Evolutionary conservation across 2,888 invertebrate species (phyloP).

Genomic region (Limenitis camilla): DNA sequence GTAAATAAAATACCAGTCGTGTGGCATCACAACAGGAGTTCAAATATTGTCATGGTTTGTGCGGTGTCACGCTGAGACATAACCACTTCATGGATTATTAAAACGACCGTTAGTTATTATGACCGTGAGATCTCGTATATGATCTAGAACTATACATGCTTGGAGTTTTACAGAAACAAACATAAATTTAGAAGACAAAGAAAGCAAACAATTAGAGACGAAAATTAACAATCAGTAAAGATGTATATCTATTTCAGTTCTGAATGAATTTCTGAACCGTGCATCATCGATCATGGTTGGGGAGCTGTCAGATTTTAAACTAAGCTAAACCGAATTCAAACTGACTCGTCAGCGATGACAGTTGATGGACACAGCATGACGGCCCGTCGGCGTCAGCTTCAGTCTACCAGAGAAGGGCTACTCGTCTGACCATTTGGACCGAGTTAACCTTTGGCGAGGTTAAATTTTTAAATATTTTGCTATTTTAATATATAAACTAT

Average conservation of each 20-base stretch:
- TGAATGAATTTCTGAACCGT: slow-evolving; percentile 34
- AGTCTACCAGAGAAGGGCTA: slow-evolving; percentile 32
- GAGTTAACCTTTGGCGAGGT: not conserved
- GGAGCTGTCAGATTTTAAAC: slow-evolving; percentile 32
- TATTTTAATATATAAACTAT: too few relatives aligned
- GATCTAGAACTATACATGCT: not conserved
- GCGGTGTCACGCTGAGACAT: slow-evolving; percentile 41
- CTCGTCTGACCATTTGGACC: slow-evolving; percentile 33
- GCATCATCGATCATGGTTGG: slow-evolving; percentile 34
- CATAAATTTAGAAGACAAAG: not conserved
- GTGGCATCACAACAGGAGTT: slow-evolving; percentile 65
- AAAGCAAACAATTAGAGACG: not conserved
- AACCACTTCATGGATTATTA: slow-evolving; percentile 47
- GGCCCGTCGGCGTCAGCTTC: slow-evolving; percentile 37
- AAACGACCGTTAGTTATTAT: slow-evolving; percentile 39
- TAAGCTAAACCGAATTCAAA: slow-evolving; percentile 36
- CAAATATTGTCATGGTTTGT: slow-evolving; percentile 52
- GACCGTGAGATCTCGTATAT: slow-evolving; percentile 35
- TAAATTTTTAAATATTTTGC: not conserved
- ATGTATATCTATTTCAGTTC: slow-evolving; percentile 59
- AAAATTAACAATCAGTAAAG: slow-evolving; percentile 43
- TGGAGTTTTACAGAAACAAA: not conserved
- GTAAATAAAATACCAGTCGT: slow-evolving; percentile 58
- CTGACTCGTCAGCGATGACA: slow-evolving; percentile 50
- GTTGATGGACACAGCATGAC: slow-evolving; percentile 60